Percentiles rank a stretch among this genome's conserved stretches.
Conservation (phyloP, 2,888 invertebrate species). For the Achlya flavicornis region DNA sequence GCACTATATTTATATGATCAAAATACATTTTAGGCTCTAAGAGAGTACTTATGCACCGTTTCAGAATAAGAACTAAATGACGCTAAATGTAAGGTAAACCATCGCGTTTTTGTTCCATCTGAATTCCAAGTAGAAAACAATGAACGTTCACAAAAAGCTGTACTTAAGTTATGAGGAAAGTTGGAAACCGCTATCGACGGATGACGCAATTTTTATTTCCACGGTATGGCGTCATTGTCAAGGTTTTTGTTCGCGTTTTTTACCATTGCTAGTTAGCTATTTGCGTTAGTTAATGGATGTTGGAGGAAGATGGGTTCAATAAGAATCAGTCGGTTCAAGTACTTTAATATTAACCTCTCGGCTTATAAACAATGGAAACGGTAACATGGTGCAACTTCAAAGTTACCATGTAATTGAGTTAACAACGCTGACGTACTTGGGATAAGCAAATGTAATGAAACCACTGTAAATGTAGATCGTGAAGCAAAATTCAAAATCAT, state of each 20-base stretch:
- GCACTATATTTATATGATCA: background rate
- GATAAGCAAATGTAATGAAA: no score
- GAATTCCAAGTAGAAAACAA: no score
- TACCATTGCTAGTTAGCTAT: background rate
- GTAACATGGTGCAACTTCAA: background rate
- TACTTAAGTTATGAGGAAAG: background rate
- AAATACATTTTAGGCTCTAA: background rate
- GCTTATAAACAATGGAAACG: background rate
- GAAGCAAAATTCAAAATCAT: no score
- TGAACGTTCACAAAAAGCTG: no score
- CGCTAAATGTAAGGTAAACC: no score
- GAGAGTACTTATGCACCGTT: background rate
- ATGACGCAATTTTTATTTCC: background rate
- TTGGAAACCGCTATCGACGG: background rate
- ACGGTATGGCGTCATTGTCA: constrained; percentile 4
- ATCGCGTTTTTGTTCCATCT: no score
- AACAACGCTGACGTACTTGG: no score
- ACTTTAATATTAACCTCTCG: background rate
- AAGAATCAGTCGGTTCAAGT: background rate
- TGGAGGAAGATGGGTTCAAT: background rate
- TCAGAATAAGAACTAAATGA: background rate
- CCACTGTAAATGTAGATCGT: background rate
- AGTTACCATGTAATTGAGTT: no score
- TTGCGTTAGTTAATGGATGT: background rate
- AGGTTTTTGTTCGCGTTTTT: background rate